Base-by-base conservation (phyloP, 2,797 vertebrate genomes). In the Hybognathus amarus region DNA sequence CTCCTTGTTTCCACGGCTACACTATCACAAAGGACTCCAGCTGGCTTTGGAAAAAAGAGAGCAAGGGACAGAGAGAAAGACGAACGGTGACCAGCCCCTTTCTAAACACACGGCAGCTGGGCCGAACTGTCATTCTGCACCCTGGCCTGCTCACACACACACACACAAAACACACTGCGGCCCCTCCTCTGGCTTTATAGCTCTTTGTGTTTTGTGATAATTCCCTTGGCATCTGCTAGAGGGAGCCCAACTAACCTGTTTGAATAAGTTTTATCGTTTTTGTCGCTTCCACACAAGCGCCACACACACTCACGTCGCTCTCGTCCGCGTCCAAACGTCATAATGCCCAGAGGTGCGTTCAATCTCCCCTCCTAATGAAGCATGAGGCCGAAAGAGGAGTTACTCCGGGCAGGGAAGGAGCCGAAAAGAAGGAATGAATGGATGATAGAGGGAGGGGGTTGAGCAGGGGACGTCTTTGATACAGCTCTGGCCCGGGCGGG, bases 1-100 rank as follows among this genome's bases (percentile, higher is more conserved):
- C 90, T 84, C 69, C 86, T 89, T 67, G 91, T 94, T 88, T 52
- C 91, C 91, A 93, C 92, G 90, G 93, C 74, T 91, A 94, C 87
- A 30, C 89, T 90, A 87, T 91, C 89, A 94, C 93, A 94, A 94
- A 94, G 85, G 92, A 89, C 91, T 93, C 93, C 93, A 93, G 93
- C 93, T 94, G 93, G 90, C 79, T 75, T 54, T 69, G 74, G 66
- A 78, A 88, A 91, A 91, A 90, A 67, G 89, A 87, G 90, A 91
- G 90, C 83, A 40, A 82, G 78, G 82, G 54, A 2, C 70, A 86
- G 86, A 74, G 67, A 66, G 79, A 70, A 68, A 74, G 33, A 61
- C 83, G 74, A 91, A 89, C 85, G 78, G 59, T 63, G 87, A 86
- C 90, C 87, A 59, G 63, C 83, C 86, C 74, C 52, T 87, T 85